Conservation (phyloP, 2,888 invertebrate species). For the Phaedon cochleariae region DNA sequence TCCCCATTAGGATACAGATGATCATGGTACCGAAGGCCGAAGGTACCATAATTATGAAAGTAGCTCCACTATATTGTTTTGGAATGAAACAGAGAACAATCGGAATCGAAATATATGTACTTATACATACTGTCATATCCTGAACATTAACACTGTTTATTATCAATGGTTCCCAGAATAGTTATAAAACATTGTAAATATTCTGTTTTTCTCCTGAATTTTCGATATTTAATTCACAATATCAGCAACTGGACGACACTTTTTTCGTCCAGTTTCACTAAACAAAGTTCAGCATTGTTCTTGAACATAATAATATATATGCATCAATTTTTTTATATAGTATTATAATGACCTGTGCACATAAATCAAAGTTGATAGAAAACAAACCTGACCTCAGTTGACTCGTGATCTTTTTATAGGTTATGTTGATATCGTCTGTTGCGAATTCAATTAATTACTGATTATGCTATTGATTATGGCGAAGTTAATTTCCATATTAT, state of each 20-base stretch:
- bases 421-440: slow-evolving; percentile 6
- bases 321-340: slow-evolving; percentile 4
- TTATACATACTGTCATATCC: too few relatives aligned
- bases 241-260: slow-evolving; percentile 10
- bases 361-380: neutral
- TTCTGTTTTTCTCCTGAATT: neutral
- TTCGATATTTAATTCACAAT: slow-evolving; percentile 3
- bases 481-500: neutral
- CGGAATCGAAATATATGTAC: too few relatives aligned
- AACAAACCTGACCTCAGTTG: slow-evolving; percentile 14
- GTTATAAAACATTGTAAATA: neutral
- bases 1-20: too few relatives aligned
- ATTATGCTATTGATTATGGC: neutral
- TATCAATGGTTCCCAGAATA: neutral
- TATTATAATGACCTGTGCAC: neutral
- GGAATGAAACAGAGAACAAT: too few relatives aligned
- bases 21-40: too few relatives aligned
- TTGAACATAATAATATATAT: too few relatives aligned
- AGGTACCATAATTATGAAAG: too few relatives aligned
- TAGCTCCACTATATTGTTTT: too few relatives aligned
- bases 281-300: slow-evolving; percentile 18
- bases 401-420: slow-evolving; percentile 1
- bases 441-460: slow-evolving; percentile 12
- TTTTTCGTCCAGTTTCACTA: neutral
- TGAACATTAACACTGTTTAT: neutral